These are phyloP conservation scores for Axinella damicornis DNA, from an alignment of 37 sponge, comb jelly and placozoan species.

Conservation along the genomic window DNA sequence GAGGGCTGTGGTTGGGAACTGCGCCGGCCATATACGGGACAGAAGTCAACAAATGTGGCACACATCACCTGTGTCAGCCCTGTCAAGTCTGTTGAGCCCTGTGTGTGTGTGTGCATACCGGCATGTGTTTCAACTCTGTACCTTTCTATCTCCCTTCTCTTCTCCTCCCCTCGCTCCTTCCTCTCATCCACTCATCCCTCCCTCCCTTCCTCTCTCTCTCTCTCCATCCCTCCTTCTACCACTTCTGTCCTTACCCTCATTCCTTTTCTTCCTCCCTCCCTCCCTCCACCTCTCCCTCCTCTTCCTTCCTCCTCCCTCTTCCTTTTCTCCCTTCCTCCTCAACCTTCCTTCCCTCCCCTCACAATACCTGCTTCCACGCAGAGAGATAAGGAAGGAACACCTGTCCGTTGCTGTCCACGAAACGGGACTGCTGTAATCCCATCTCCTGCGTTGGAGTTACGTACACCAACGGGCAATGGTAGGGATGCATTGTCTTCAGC, in stretches of 20 bases:
- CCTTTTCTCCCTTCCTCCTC: no score
- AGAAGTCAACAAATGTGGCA: constrained; percentile 84
- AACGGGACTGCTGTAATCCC: constrained; percentile 84
- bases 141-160: background rate
- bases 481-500: constrained; percentile 81
- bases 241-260: no score
- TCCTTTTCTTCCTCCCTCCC: no score
- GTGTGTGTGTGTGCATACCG: background rate
- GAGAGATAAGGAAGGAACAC: constrained; percentile 95
- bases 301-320: no score
- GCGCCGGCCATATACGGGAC: constrained; percentile 87
- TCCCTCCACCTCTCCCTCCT: no score
- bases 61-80: constrained; percentile 88
- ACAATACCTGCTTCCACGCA: constrained; percentile 90
- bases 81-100: constrained; percentile 81
- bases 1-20: constrained; percentile 18
- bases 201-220: constrained; percentile 9
- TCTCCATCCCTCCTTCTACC: no score
- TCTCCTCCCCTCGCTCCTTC: constrained; percentile 11
- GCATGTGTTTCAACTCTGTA: no score
- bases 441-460: constrained; percentile 94
- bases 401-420: constrained; percentile 88
- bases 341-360: no score
- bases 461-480: constrained; percentile 71
- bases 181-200: constrained; percentile 21